These are phyloP conservation scores for Lepidostoma basale DNA, from an alignment of 1,140 invertebrate genomes.

Conservation along the genomic window DNA sequence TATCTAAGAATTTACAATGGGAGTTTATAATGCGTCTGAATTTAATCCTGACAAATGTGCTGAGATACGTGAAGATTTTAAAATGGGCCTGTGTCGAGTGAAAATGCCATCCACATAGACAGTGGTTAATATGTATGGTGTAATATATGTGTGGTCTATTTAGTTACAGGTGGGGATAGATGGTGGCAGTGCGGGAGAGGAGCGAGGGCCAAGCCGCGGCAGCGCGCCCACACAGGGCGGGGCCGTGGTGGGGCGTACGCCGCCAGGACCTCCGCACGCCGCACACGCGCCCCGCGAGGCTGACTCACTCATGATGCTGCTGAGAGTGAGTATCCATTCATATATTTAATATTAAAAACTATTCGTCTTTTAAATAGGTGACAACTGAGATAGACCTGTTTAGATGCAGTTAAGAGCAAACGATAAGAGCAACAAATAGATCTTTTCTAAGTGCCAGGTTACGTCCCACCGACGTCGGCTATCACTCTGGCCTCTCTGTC, in stretches of 20 bases:
- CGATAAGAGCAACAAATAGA: neutral
- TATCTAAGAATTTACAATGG: too few relatives aligned
- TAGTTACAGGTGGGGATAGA: conserved; percentile 35
- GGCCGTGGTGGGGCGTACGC: conserved; percentile 53
- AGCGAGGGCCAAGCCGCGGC: conserved; percentile 47
- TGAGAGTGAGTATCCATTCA: conserved; percentile 64
- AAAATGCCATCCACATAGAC: too few relatives aligned
- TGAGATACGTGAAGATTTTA: too few relatives aligned
- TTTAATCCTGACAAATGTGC: too few relatives aligned
- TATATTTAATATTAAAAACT: neutral
- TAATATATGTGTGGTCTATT: neutral
- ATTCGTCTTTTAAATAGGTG: too few relatives aligned
- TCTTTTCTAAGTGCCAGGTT: too few relatives aligned
- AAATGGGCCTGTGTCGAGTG: too few relatives aligned
- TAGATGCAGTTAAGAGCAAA: neutral
- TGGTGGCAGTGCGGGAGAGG: conserved; percentile 49
- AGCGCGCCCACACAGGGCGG: conserved; percentile 49
- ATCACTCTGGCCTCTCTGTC: too few relatives aligned
- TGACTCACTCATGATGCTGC: conserved; percentile 77
- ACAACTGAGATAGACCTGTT: neutral
- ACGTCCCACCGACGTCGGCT: too few relatives aligned
- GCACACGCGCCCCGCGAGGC: conserved; percentile 77
- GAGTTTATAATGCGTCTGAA: too few relatives aligned
- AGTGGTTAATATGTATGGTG: too few relatives aligned
- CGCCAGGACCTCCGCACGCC: conserved; percentile 69